Base-by-base conservation (phyloP, 2,888 invertebrate species). In the Harmothoe impar region DNA sequence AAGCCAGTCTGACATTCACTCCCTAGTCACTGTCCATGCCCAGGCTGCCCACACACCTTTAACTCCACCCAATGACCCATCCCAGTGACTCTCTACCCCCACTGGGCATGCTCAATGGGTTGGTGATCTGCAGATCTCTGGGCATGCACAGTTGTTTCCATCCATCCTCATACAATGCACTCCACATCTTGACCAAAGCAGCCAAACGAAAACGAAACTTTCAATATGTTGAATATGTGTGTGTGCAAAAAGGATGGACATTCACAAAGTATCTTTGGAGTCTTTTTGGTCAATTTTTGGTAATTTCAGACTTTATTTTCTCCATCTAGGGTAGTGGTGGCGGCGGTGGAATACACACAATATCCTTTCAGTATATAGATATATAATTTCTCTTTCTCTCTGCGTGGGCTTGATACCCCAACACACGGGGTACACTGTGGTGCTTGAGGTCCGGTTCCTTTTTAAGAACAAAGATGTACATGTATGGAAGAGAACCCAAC, bases 201-300 rank as follows among this genome's bases (percentile, higher is more conserved):
- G 86, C 86, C 86, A 54, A 86, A 29, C 86, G 86, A 86, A 84
- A 86, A 86, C 86, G 86, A 86, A 86, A 86, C 7, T 35, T 84
- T 17, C 17, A 51, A 51, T 20, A 84, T 84, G 43, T 43, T 43
- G 84, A 51, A 29, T 72, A 29, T 84, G 25, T 84, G 84, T 86
- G 86, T 52, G 86, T 86, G 86, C 52, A 54, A 29, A 86, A 86
- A 86, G 86, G 86, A 86, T 86, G 86, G 86, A 86, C 54, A 86
- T 86, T 86, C 86, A 86, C 86, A 29, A 86, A 52, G 56, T 86
- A 86, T 56, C 56, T 86, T 86, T 86, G 54, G 86, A 56, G 56
- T 86, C 12, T 25, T 84, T 15, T 78, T 29, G 20, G 31, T 78
- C 29, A 20, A 33, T 54, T 86, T 43, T 86, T 86, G 12, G 1